phyloP scores from a whole-genome alignment of 2,797 vertebrate genomes.

The Triplophysa bombifrons region DNA sequence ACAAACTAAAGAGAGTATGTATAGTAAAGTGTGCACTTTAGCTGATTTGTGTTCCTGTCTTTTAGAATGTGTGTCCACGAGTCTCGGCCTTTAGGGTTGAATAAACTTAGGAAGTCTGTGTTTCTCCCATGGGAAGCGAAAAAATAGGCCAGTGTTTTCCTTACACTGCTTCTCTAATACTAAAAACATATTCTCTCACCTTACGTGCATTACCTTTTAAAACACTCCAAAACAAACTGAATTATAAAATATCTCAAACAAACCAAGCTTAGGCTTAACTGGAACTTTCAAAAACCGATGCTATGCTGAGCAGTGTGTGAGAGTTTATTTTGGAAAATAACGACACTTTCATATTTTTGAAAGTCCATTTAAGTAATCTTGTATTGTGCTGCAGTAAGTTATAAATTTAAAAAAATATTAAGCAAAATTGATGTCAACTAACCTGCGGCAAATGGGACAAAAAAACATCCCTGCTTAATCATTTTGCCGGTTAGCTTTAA shows the following conservation, averaged over 20 bases:
- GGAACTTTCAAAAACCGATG: not conserved
- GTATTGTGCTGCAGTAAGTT: constrained; percentile 23
- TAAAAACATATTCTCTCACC: constrained; percentile 33
- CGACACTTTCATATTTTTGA: not conserved
- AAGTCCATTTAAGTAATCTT: constrained; percentile 37
- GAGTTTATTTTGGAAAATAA: constrained; percentile 41
- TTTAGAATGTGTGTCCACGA: not conserved
- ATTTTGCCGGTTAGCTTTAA: constrained; percentile 20
- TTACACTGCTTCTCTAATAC: constrained; percentile 42
- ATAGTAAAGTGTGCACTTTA: not conserved
- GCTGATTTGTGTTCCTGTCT: constrained; percentile 10
- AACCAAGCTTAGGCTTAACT: not conserved
- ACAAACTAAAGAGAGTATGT: not conserved
- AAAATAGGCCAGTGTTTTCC: constrained; percentile 48
- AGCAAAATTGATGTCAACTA: constrained; percentile 32
- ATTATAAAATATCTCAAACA: not conserved
- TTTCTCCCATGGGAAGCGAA: constrained; percentile 39
- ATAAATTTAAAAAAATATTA: constrained; percentile 35
- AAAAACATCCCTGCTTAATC: constrained; percentile 21
- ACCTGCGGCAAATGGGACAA: constrained; percentile 23
- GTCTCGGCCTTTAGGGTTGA: constrained; percentile 29
- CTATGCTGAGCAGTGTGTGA: not conserved
- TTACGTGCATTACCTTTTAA: constrained; percentile 12
- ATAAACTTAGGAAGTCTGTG: constrained; percentile 52
- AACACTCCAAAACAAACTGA: constrained; percentile 25